phyloP scores from a whole-genome alignment of 2,113 vertebrate species.

The Brevimyrus niger region DNA sequence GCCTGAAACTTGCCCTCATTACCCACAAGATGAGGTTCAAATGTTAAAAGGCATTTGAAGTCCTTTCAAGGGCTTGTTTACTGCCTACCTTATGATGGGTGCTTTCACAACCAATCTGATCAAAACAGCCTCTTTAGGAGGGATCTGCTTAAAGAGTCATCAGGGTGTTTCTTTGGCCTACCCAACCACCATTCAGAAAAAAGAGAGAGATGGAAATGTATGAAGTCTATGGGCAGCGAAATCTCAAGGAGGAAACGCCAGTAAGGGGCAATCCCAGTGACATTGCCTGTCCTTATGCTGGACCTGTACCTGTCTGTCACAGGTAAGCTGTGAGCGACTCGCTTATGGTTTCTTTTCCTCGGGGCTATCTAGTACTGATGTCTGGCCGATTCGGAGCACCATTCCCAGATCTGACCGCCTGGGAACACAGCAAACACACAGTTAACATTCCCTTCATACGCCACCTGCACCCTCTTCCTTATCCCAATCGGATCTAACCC shows the following conservation, averaged over 20 bases:
- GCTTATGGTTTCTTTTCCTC: not conserved
- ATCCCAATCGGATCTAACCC: not conserved
- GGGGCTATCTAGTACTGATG: not conserved
- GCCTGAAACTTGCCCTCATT: not conserved
- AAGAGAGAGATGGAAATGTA: not conserved
- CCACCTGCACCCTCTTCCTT: not conserved
- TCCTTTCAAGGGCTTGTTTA: not conserved
- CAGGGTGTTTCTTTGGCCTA: not conserved
- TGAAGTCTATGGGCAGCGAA: not conserved
- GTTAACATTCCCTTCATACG: not conserved
- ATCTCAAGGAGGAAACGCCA: not conserved
- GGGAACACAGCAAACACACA: not conserved
- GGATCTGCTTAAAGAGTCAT: not conserved
- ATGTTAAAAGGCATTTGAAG: not conserved
- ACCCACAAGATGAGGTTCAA: not conserved
- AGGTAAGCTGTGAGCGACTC: not conserved
- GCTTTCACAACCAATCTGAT: not conserved
- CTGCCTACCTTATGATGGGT: not conserved
- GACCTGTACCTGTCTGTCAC: not conserved
- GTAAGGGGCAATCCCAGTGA: not conserved
- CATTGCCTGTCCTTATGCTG: not conserved
- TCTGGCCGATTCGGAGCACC: not conserved
- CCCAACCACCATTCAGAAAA: not conserved
- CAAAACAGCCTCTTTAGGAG: not conserved
- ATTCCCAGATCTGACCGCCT: not conserved